Evolutionary conservation across 1,140 invertebrate genomes (phyloP), one percentile per base, ranked within the genome.

Genomic region (Drosophila truncata): DNA sequence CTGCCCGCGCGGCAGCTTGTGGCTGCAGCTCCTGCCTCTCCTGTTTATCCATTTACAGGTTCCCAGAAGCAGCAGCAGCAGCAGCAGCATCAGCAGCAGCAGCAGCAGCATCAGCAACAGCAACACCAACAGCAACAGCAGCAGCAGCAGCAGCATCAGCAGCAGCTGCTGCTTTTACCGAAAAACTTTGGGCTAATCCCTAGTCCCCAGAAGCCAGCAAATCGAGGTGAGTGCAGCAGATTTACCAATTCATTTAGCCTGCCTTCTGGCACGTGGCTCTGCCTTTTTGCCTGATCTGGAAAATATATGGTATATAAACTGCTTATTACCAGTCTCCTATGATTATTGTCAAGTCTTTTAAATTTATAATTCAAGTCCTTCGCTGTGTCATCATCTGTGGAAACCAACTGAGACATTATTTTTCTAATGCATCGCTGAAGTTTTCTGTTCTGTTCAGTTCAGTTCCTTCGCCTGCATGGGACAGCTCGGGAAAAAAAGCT

Each of bases 21-120:
- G 52, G 67, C 59, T 47, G 25, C 50, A 44, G 37, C 7, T 31
- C 31, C 6, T 14, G 23, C 33, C 33, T 13, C 29, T 20, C 31
- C 41, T 42, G n/a, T 63, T 62, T 67, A 55, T 60, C 59, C 62
- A 67, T 42, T 80, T 69, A 29, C 58, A 79, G 70, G 23, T 20
- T 59, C 20, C 27, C 27, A n/a, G 29, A 18, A 70, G 31, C 33
- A 37, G 29, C 31, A n/a, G 31, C 9, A 31, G 31, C 9, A 33
- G 31, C 31, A 33, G 31, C 23, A 16, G 31, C 20, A 71, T 23
- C 33, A 37, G 33, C 27, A n/a, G 29, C 23, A 70, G 31, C 33
- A 37, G 29, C 31, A n/a, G 31, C 9, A 31, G 31, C 9, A 33
- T 9, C 31, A 33, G 31, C 23, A 16, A n/a, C n/a, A n/a, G n/a